Conservation (phyloP, 1,140 invertebrate genomes). For the Galendromus occidentalis region DNA sequence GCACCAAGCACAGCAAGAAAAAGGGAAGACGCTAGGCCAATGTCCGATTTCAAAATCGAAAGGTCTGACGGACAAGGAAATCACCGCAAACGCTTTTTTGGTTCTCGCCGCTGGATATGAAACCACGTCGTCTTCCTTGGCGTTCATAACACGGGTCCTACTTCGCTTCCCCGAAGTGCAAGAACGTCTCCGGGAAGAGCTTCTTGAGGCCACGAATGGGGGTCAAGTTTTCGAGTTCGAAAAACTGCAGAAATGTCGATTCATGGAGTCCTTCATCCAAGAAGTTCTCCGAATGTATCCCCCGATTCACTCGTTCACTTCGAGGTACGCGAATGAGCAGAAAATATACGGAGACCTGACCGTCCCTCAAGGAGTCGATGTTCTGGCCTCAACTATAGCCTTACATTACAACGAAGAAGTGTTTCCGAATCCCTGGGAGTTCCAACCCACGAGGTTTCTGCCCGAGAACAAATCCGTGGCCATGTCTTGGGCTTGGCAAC, state of each 20-base stretch:
- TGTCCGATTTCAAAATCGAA: background rate
- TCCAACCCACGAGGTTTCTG: constrained; percentile 30
- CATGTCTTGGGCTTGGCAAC: constrained; percentile 24
- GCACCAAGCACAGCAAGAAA: background rate
- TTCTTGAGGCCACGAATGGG: background rate
- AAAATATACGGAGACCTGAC: constrained; percentile 23
- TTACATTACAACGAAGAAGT: constrained; percentile 30
- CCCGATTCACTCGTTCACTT: constrained; percentile 19
- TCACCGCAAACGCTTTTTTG: background rate
- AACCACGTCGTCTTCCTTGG: background rate
- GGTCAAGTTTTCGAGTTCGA: background rate
- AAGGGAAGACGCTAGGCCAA: background rate
- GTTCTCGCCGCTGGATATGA: background rate
- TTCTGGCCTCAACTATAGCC: background rate
- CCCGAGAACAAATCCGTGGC: constrained; percentile 14
- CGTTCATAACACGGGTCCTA: background rate
- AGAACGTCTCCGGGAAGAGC: background rate
- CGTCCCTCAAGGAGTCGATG: background rate
- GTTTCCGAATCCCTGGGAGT: constrained; percentile 31
- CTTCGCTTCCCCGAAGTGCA: background rate
- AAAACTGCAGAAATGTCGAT: background rate
- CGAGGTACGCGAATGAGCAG: constrained; percentile 19
- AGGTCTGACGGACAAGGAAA: background rate
- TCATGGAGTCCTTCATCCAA: too few species aligned
- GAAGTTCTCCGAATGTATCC: too few species aligned